Evolutionary conservation across 2,888 invertebrate genomes (phyloP).

Genomic region (Marronus borbonicus): DNA sequence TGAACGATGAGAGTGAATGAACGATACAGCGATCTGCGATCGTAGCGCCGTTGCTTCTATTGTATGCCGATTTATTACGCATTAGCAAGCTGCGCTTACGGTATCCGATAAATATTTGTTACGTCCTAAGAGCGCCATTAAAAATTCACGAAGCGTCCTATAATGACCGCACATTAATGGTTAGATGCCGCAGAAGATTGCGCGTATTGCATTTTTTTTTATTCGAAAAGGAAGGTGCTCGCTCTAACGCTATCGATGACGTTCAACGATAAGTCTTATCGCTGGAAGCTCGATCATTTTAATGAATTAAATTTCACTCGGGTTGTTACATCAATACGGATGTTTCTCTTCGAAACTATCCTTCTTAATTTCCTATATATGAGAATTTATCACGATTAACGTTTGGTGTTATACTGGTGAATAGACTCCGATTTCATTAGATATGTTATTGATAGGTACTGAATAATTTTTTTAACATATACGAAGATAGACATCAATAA

Average conservation of each 20-base stretch:
- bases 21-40: not conserved
- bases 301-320: slow-evolving; percentile 20
- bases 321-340: not conserved
- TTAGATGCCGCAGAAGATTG: slow-evolving; percentile 9
- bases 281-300: slow-evolving; percentile 1
- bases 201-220: not conserved
- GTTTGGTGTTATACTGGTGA: not conserved
- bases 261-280: slow-evolving; percentile 8
- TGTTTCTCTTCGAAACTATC: not conserved
- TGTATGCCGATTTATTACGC: slow-evolving; percentile 3
- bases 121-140: not conserved
- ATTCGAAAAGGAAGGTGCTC: slow-evolving; percentile 9
- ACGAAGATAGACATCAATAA: no score
- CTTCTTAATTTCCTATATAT: not conserved
- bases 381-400: not conserved
- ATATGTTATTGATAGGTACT: not conserved
- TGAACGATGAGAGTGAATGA: not conserved
- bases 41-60: slow-evolving; percentile 16
- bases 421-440: not conserved
- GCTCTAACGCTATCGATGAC: not conserved
- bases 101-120: slow-evolving; percentile 12
- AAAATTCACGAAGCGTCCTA: not conserved
- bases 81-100: slow-evolving; percentile 28
- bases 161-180: slow-evolving; percentile 4
- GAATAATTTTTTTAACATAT: not conserved